Evolutionary conservation across 2,797 vertebrate species (phyloP), one percentile per base, ranked within the genome.

Genomic region (Glossophaga mutica): DNA sequence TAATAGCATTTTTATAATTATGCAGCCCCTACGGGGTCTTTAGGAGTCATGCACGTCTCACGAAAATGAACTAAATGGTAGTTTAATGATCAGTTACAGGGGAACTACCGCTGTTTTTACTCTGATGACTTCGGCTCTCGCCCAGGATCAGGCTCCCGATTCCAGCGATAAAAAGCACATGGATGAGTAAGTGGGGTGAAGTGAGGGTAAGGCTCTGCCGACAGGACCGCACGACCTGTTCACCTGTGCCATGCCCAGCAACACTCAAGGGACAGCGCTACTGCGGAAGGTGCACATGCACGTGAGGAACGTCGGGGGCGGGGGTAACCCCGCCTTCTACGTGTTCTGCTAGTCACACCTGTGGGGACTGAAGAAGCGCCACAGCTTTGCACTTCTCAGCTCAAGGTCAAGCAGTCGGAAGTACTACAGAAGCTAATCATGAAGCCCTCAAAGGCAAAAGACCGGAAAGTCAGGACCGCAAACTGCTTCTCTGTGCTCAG

Each of bases 21-120:
- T 34, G 70, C 2, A 70, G 21, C 32, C 8, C 37, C 21, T 71
- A 44, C 2, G 59, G 74, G 32, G 34, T 81, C 90, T 91, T 94
- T 79, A 93, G 44, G 85, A 81, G 65, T 70, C 78, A 87, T 9
- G 16, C 8, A 85, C 7, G 73, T 94, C 42, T 92, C 70, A 84
- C 29, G n/a, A 95, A 91, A 93, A 86, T 50, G 50, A 95, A 81
- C 29, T 85, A 55, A 76, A 81, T 26, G 32, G n/a, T 81, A 91
- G 59, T 68, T 83, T 87, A 83, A 87, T 29, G 44, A 94, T 86
- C 81, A 77, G 57, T 67, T 87, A 67, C 6, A 10, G 39, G 22
- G 32, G 24, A 91, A n/a, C 59, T 62, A 87, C 4, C 81, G 65
- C 21, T 74, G 57, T 74, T 91, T 91, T 82, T 44, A 81, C 22